A percentile compares a stretch with the other conserved stretches of the same genome.
phyloP scores from a whole-genome alignment of 2,797 vertebrate species.

The Acanthiza pusilla region DNA sequence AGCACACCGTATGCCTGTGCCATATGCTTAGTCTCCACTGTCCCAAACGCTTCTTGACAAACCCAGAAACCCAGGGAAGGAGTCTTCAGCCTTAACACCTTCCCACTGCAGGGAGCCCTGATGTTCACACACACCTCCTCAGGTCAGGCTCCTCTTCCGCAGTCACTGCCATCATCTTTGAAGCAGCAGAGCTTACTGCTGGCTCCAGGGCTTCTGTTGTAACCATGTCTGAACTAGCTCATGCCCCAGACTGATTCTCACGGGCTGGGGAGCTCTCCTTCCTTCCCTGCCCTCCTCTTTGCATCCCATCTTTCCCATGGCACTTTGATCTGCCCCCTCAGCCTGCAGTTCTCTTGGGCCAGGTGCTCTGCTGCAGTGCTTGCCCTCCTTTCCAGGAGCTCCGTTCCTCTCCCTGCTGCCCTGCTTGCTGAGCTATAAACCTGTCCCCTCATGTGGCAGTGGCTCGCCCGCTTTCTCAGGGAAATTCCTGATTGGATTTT shows the following conservation, averaged over 20 bases:
- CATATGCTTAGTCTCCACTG: not conserved
- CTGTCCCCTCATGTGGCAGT: fast-evolving
- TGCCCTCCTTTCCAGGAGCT: not conserved
- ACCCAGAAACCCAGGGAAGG: not conserved
- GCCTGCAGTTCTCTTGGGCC: not conserved
- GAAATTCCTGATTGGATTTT: not conserved
- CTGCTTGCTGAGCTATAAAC: not conserved
- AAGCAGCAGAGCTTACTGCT: not conserved
- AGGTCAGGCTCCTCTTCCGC: not conserved
- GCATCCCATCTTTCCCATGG: fast-evolving
- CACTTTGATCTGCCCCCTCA: not conserved
- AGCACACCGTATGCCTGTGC: not conserved
- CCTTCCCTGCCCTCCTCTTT: not conserved
- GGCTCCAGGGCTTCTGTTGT: not conserved
- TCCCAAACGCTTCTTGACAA: not conserved
- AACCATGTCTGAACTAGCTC: not conserved
- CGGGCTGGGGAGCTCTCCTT: not conserved
- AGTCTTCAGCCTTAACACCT: not conserved
- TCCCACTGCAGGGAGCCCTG: not conserved
- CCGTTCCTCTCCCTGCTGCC: not conserved
- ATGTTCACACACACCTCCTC: not conserved
- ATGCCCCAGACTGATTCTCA: fast-evolving
- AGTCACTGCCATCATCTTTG: not conserved
- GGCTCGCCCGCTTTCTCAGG: not conserved
- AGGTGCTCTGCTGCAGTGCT: not conserved